phyloP scores from a whole-genome alignment of 2,113 vertebrate species.

The Smithornis capensis region DNA sequence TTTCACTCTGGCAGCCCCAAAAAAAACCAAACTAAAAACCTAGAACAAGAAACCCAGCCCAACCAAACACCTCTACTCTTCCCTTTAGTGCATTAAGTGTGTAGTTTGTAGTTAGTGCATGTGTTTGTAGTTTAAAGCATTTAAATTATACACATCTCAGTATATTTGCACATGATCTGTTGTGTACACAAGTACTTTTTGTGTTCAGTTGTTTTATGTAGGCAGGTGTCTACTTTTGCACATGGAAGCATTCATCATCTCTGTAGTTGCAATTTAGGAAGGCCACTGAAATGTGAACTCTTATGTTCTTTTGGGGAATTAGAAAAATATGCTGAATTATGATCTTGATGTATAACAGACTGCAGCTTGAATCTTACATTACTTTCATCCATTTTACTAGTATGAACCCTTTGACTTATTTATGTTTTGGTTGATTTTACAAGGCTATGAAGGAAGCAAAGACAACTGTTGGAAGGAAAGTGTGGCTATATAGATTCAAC shows the following conservation, averaged over 20 bases:
- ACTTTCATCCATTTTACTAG: background rate
- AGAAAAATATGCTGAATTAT: constrained; percentile 42
- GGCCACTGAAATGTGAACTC: constrained; percentile 31
- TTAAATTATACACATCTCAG: background rate
- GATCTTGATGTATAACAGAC: constrained; percentile 32
- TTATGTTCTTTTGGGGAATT: constrained; percentile 16
- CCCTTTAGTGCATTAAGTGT: background rate
- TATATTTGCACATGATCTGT: constrained; percentile 7
- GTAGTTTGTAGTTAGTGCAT: constrained; percentile 48
- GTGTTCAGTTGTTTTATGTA: background rate
- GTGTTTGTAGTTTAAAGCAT: constrained; percentile 28
- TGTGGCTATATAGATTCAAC: background rate
- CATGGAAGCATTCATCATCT: constrained; percentile 57
- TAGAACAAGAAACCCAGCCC: too few species aligned
- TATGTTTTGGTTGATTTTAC: background rate
- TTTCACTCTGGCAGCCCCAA: constrained; percentile 7
- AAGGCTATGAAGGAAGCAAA: background rate
- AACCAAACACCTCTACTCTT: background rate
- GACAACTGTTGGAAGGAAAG: background rate
- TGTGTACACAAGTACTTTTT: background rate
- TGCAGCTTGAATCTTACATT: background rate
- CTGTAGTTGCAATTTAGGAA: constrained; percentile 30
- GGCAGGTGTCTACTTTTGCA: constrained; percentile 42
- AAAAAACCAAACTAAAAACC: background rate
- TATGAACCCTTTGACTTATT: background rate